phyloP scores from a whole-genome alignment of 2,797 vertebrate genomes.

The Ambastaia sidthimunki region DNA sequence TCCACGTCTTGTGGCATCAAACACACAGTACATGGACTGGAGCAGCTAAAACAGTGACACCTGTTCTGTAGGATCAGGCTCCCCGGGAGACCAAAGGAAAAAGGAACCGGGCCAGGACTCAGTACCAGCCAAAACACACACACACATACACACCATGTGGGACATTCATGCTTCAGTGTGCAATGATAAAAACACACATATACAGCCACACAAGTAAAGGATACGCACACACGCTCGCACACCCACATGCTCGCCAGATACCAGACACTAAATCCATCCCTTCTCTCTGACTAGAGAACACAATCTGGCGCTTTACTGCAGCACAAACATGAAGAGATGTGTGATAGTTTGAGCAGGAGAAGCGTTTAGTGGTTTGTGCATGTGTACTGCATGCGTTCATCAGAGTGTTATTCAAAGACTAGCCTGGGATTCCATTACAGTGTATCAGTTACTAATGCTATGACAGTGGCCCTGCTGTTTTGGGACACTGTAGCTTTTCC shows the following conservation, averaged over 20 bases:
- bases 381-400: constrained; percentile 43
- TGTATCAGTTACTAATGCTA: constrained; percentile 3
- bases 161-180: constrained; percentile 47
- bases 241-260: constrained; percentile 41
- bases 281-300: constrained; percentile 41
- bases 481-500: neutral
- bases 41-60: constrained; percentile 62
- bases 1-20: constrained; percentile 36
- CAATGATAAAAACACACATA: constrained; percentile 28
- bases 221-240: constrained; percentile 41
- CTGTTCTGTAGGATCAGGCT: constrained; percentile 60
- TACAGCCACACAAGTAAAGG: constrained; percentile 48
- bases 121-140: constrained; percentile 48
- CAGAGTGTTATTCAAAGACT: constrained; percentile 8
- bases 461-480: neutral
- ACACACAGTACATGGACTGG: constrained; percentile 19
- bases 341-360: constrained; percentile 33
- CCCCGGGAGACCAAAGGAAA: constrained; percentile 46
- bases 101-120: constrained; percentile 36
- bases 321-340: constrained; percentile 30
- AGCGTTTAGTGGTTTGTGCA: constrained; percentile 16
- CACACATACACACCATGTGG: constrained; percentile 47
- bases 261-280: constrained; percentile 53
- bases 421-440: neutral
- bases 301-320: constrained; percentile 52